Evolutionary conservation across 2,888 invertebrate genomes (phyloP), one percentile per base, ranked within the genome.

Genomic region (Hydropsyche betteni): DNA sequence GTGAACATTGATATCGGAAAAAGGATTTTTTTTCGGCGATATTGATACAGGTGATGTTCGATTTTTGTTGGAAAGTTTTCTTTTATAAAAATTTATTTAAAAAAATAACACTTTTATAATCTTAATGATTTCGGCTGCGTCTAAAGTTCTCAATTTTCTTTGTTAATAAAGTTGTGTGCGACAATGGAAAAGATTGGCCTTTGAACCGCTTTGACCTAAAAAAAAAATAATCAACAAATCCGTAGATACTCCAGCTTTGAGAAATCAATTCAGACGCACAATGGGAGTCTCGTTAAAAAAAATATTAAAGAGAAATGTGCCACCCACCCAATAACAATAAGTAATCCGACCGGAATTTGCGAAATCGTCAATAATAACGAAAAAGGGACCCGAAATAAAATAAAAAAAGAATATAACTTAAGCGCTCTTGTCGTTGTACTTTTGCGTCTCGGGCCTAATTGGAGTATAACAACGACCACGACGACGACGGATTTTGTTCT

Each of bases 401-500:
- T 5, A 10, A 33, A 8, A 64, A n/a, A 64, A 64, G 7, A 44
- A 8, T 44, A 44, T 44, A 44, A 44, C 44, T 58, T 58, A 34
- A 64, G 64, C 64, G 64, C 36, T 12, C 36, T 64, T 36, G 64
- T 64, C 64, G 36, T 34, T 36, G 61, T 61, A 61, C 61, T 36
- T 64, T 36, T 36, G 34, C 34, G 12, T 64, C 61, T 61, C 61
- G 61, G 53, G 16, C 64, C 64, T 64, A 64, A 64, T 64, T 64
- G 64, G 64, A 64, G 64, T 64, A 64, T 64, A 64, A 64, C 64
- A 36, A 64, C 64, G 64, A 64, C 34, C 34, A 64, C 64, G 64
- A 64, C 64, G 64, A 64, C 34, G 64, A 64, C 44, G 64, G 64
- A 64, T 64, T 44, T 64, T 64, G 64, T n/a, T 64, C 64, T 64